phyloP scores from a whole-genome alignment of 2,797 vertebrate genomes.

The Lerista edwardsae region DNA sequence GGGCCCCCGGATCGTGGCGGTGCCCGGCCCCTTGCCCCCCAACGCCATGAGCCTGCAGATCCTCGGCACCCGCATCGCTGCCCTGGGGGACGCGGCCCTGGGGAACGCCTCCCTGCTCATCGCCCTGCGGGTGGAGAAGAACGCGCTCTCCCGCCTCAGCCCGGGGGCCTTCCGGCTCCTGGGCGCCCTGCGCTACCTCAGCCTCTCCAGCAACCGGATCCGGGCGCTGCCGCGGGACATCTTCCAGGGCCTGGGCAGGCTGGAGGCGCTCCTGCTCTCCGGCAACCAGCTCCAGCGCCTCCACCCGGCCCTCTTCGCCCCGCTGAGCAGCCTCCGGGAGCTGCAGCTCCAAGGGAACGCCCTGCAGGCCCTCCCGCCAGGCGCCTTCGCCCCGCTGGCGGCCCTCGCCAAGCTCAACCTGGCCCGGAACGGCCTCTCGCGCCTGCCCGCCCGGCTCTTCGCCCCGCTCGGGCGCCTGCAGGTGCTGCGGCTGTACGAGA shows the following conservation, averaged over 20 bases:
- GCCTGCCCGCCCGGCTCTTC: constrained; percentile 78
- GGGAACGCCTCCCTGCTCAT: constrained; percentile 77
- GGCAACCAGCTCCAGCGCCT: constrained; percentile 78
- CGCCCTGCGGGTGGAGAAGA: constrained; percentile 80
- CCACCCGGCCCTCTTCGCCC: constrained; percentile 72
- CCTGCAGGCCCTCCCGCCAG: constrained; percentile 75
- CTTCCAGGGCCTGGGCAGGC: constrained; percentile 74
- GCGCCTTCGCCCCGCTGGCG: constrained; percentile 81
- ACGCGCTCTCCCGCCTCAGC: constrained; percentile 75
- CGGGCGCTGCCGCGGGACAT: constrained; percentile 71
- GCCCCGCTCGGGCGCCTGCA: constrained; percentile 81
- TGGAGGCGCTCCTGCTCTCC: constrained; percentile 79
- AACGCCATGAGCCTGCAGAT: constrained; percentile 80
- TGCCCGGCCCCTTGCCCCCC: constrained; percentile 75
- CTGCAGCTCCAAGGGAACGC: constrained; percentile 81
- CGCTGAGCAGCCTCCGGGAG: constrained; percentile 81
- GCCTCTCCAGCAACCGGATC: constrained; percentile 79
- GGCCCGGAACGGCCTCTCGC: constrained; percentile 82
- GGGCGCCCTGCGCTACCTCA: constrained; percentile 76
- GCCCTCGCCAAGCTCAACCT: constrained; percentile 82
- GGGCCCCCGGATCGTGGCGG: constrained; percentile 43
- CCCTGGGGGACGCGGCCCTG: constrained; percentile 67
- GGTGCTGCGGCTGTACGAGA: constrained; percentile 85
- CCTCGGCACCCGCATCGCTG: constrained; percentile 72
- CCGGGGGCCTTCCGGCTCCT: constrained; percentile 82